Base-by-base conservation (phyloP, 2,113 vertebrate species). In the Nycticorax nycticorax region DNA sequence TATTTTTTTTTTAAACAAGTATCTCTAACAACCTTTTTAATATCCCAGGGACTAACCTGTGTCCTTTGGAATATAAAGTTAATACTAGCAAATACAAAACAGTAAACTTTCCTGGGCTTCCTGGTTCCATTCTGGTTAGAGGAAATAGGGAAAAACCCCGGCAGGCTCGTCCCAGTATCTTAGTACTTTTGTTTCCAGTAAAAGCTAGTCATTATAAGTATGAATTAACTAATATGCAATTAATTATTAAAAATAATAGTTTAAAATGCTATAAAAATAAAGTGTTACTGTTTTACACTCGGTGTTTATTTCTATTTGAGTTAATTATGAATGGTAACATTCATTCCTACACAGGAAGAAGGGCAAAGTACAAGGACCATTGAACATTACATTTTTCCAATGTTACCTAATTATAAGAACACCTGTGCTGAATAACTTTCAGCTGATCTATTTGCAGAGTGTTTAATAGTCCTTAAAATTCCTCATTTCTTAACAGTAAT, bases 381-480 rank as follows among this genome's bases (percentile, higher is more conserved):
- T 98, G 97, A 98, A 92, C 98, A 98, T 66, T 89, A 87, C 74
- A 88, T 95, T 97, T 97, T 98, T 95, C 95, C 91, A 97, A 4
- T 64, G 79, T 92, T 92, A 88, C 82, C 79, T 96, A 97, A 98
- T 98, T 98, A 98, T 62, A 94, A 92, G 93, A 98, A 98, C 98
- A 98, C 98, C 98, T 98, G 98, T 92, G 76, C 95, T 79, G 45
- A 92, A 88, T 85, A 96, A 88, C 96, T 97, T 98, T 98, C 41
- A 96, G 92, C 96, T 97, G 97, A 97, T 98, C 92, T 97, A 97
- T 96, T 98, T 97, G 96, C 86, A 96, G 91, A 96, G 92, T 95
- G 97, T 97, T 98, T 98, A 98, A 98, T 94, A 98, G 97, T 93
- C 97, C 97, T 98, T 98, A 97, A 97, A 91, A 98, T 96, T 96